phyloP scores from a whole-genome alignment of 2,797 vertebrate species.

The Rhabdomys pumilio region DNA sequence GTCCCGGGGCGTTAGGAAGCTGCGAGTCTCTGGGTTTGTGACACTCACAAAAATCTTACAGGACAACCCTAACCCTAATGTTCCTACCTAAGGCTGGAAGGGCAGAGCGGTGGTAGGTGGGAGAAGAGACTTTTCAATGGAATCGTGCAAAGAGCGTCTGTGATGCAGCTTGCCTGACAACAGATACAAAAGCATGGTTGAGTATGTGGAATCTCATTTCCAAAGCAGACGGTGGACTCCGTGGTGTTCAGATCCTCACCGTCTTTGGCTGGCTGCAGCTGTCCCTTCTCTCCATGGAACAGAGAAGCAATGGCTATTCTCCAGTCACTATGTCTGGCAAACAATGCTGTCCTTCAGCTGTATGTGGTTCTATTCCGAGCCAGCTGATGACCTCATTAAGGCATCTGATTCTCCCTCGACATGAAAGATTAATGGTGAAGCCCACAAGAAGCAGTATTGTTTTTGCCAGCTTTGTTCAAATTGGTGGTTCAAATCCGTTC shows the following conservation, averaged over 20 bases:
- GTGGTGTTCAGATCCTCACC: rapidly evolving
- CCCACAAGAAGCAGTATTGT: conserved; percentile 66
- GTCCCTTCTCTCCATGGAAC: background rate
- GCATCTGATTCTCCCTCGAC: background rate
- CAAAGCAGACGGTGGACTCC: background rate
- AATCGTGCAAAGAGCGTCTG: background rate
- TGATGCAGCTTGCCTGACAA: background rate
- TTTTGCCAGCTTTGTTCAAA: conserved; percentile 59
- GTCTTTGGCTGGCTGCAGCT: rapidly evolving
- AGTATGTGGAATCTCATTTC: background rate
- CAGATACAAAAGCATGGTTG: background rate
- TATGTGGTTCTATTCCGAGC: background rate
- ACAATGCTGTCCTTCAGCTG: conserved; percentile 16
- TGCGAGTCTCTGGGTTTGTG: background rate
- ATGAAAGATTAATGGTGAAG: conserved; percentile 54
- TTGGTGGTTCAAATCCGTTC: conserved; percentile 29
- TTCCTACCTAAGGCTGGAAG: background rate
- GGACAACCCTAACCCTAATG: background rate
- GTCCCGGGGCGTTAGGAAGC: background rate
- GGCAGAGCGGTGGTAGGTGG: background rate
- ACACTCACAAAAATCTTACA: background rate
- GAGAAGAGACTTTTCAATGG: background rate
- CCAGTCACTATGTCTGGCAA: background rate
- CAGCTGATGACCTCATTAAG: background rate
- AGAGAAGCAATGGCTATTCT: background rate